Evolutionary conservation across 2,797 vertebrate species (phyloP).

Genomic region (Amniataba percoides): DNA sequence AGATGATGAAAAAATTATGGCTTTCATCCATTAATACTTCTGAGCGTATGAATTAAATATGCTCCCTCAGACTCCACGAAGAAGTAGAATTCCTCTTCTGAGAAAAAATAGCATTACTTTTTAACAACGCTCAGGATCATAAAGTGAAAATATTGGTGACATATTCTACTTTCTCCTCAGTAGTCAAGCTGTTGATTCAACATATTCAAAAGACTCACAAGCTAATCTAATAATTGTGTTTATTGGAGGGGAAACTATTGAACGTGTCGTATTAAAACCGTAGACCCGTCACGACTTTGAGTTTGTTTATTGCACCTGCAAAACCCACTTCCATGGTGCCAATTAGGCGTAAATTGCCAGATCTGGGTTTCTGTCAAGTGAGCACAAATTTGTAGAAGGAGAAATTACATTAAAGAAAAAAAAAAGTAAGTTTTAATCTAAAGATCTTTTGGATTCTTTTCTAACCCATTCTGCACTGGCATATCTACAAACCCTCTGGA

Average conservation of each 20-base stretch:
- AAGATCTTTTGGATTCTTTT: neutral
- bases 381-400: neutral
- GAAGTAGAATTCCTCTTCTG: neutral
- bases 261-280: neutral
- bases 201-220: slow-evolving; percentile 3
- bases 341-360: slow-evolving; percentile 9
- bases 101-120: neutral
- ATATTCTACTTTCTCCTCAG: neutral
- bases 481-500: neutral
- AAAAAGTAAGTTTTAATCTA: neutral
- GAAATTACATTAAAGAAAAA: neutral
- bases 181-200: neutral
- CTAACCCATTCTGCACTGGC: neutral
- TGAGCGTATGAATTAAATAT: slow-evolving; percentile 28
- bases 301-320: slow-evolving; percentile 24
- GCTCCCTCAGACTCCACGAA: neutral
- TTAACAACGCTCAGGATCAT: neutral
- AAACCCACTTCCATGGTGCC: neutral
- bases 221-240: slow-evolving; percentile 3
- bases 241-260: slow-evolving; percentile 1
- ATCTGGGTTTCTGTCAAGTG: neutral
- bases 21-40: slow-evolving; percentile 13
- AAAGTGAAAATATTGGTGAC: neutral
- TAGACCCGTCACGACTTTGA: neutral
- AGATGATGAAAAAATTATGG: slow-evolving; percentile 5